Percentiles rank a stretch among this genome's conserved stretches.
phyloP scores from a whole-genome alignment of 2,888 invertebrate species.

The Tipula unca region DNA sequence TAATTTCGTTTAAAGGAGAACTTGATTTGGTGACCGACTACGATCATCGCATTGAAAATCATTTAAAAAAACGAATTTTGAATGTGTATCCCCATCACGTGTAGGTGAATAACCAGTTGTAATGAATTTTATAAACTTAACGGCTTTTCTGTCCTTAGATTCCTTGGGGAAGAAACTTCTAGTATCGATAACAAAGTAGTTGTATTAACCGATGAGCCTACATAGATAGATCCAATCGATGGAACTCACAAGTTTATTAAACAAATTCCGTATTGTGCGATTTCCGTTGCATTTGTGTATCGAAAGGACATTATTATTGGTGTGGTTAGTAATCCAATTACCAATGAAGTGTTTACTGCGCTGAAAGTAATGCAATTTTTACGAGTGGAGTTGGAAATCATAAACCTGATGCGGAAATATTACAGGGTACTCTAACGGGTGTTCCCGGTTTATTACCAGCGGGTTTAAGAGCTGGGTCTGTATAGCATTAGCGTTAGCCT shows the following conservation, averaged over 20 bases:
- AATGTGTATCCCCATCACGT: conserved; percentile 53
- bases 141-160: no score
- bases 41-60: conserved; percentile 64
- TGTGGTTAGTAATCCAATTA: conserved; percentile 65
- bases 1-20: not conserved
- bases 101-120: conserved; percentile 44
- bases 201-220: conserved; percentile 62
- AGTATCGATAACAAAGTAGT: conserved; percentile 42
- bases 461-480: conserved; percentile 57
- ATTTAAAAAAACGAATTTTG: conserved; percentile 51
- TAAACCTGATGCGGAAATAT: conserved; percentile 19
- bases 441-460: conserved; percentile 23
- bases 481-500: conserved; percentile 61
- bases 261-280: conserved; percentile 54
- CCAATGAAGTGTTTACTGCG: conserved; percentile 62
- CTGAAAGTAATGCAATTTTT: conserved; percentile 47
- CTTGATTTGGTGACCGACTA: conserved; percentile 72
- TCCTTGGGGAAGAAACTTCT: conserved; percentile 69
- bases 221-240: conserved; percentile 84
- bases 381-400: conserved; percentile 27
- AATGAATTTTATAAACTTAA: no score
- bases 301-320: conserved; percentile 54
- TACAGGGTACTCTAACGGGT: not conserved
- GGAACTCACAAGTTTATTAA: conserved; percentile 78
- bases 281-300: conserved; percentile 56